phyloP scores from a whole-genome alignment of 2,888 invertebrate genomes.

The Pimpla rufipes region DNA sequence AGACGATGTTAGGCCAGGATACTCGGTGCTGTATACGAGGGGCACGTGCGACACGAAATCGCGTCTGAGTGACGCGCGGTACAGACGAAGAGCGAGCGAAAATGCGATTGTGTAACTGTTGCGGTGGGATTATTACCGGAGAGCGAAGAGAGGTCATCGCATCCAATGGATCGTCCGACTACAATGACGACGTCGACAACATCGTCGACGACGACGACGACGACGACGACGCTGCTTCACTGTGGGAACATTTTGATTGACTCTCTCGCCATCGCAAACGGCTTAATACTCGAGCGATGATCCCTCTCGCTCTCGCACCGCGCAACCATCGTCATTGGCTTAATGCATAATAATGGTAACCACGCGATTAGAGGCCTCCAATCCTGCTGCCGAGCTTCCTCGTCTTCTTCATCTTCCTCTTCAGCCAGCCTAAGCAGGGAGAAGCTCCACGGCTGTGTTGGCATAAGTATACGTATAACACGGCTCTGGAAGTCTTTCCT shows the following conservation, averaged over 20 bases:
- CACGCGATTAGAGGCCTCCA: slow-evolving; percentile 50
- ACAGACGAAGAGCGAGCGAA: slow-evolving; percentile 29
- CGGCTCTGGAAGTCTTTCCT: slow-evolving; percentile 46
- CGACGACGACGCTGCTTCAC: slow-evolving; percentile 13
- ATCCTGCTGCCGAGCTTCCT: slow-evolving; percentile 39
- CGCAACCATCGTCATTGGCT: slow-evolving; percentile 41
- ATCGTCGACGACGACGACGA: slow-evolving; percentile 43
- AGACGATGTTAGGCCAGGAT: slow-evolving; percentile 29
- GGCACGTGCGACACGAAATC: slow-evolving; percentile 67
- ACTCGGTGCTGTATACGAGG: background rate
- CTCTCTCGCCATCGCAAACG: slow-evolving; percentile 56
- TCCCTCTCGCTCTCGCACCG: slow-evolving; percentile 39
- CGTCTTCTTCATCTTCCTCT: slow-evolving; percentile 18
- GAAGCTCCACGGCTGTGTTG: background rate
- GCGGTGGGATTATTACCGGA: slow-evolving; percentile 57
- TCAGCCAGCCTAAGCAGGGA: too few relatives aligned
- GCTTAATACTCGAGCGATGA: slow-evolving; percentile 45
- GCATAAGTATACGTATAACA: slow-evolving; percentile 39
- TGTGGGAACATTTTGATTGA: slow-evolving; percentile 67
- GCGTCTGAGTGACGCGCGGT: slow-evolving; percentile 17
- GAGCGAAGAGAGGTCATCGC: slow-evolving; percentile 54
- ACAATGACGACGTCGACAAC: slow-evolving; percentile 48
- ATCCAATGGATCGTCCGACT: slow-evolving; percentile 51
- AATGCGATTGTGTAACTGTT: slow-evolving; percentile 64
- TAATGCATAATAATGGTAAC: slow-evolving; percentile 65